phyloP scores from a whole-genome alignment of 2,888 invertebrate species.

The Calliphora vomitoria region DNA sequence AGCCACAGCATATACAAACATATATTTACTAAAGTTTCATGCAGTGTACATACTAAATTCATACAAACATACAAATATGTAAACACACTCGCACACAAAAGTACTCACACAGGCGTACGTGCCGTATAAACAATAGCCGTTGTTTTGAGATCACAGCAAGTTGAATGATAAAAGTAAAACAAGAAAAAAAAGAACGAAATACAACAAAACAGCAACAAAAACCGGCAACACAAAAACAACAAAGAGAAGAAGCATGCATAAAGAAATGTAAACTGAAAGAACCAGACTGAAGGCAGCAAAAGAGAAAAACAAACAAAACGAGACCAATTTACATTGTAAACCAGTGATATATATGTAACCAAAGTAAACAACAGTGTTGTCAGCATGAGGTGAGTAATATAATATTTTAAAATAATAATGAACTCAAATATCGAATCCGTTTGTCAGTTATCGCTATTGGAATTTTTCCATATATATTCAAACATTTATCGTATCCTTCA shows the following conservation, averaged over 20 bases:
- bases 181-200: constrained; percentile 55
- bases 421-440: too few relatives aligned
- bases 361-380: not conserved
- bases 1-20: not conserved
- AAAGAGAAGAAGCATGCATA: not conserved
- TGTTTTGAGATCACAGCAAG: constrained; percentile 66
- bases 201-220: constrained; percentile 33
- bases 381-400: constrained; percentile 1
- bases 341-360: constrained; percentile 15
- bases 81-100: constrained; percentile 14
- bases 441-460: too few relatives aligned
- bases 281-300: constrained; percentile 2
- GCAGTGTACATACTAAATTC: constrained; percentile 3
- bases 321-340: constrained; percentile 15
- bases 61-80: not conserved
- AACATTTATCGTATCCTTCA: too few relatives aligned
- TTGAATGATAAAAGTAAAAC: constrained; percentile 33
- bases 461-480: too few relatives aligned
- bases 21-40: not conserved
- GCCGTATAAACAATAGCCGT: constrained; percentile 52
- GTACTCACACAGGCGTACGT: constrained; percentile 52
- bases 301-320: constrained; percentile 17
- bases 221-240: constrained; percentile 36
- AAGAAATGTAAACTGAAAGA: constrained; percentile 5
- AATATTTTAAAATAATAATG: too few relatives aligned